phyloP scores from a whole-genome alignment of 2,888 invertebrate species.

The Lochmaea crataegi region DNA sequence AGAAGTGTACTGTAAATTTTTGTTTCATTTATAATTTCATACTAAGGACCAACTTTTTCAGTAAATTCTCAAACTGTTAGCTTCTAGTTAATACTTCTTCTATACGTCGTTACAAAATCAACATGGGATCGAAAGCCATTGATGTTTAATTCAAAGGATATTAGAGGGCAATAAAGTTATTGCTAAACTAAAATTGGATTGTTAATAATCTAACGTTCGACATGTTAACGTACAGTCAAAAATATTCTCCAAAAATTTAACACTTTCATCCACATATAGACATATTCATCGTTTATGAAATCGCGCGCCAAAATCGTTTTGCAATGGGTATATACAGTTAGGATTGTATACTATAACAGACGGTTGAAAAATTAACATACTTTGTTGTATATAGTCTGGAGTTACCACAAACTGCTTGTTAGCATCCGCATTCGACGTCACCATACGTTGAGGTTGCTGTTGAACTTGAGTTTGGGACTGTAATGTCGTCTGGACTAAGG shows the following conservation, averaged over 20 bases:
- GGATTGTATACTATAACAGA: constrained; percentile 65
- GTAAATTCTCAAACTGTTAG: not conserved
- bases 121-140: not conserved
- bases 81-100: not conserved
- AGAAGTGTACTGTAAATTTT: no score
- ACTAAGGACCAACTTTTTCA: not conserved
- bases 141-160: no score
- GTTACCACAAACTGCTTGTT: constrained; percentile 85
- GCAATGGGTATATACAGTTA: constrained; percentile 65
- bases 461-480: constrained; percentile 26
- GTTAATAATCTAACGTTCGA: no score
- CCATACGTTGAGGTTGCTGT: constrained; percentile 43
- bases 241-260: constrained; percentile 1
- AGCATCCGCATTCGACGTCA: constrained; percentile 52
- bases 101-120: not conserved
- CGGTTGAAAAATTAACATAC: constrained; percentile 73
- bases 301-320: constrained; percentile 61
- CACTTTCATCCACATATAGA: constrained; percentile 25
- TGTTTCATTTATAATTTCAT: no score
- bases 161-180: not conserved
- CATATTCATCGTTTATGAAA: constrained; percentile 49
- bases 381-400: constrained; percentile 93
- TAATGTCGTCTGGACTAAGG: constrained; percentile 36
- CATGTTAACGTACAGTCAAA: not conserved
- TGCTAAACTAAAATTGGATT: not conserved